phyloP scores from a whole-genome alignment of 92 coral and sea anemone genomes.

The Isaurus tuberculatus region DNA sequence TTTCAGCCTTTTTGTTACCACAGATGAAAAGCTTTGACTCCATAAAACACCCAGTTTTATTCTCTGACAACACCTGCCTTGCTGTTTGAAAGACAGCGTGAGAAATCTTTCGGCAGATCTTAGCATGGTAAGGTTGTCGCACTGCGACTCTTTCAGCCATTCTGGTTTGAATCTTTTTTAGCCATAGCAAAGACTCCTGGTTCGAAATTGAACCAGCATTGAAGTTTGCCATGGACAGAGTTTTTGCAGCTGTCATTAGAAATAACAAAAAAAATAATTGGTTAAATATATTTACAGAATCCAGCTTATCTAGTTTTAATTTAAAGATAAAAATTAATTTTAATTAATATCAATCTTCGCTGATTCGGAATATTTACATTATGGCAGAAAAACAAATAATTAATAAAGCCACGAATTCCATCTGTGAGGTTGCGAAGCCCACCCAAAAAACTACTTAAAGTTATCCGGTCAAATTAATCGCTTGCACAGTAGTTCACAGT shows the following conservation, averaged over 20 bases:
- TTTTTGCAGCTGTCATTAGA: conserved; percentile 1
- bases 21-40: conserved; percentile 58
- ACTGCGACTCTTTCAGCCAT: conserved; percentile 54
- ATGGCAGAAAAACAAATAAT: not conserved
- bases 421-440: not conserved
- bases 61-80: conserved; percentile 39
- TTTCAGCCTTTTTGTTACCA: conserved; percentile 71
- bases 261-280: not conserved
- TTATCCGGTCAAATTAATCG: not conserved
- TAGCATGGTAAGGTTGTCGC: conserved; percentile 57
- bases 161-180: conserved; percentile 47
- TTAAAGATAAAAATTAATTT: conserved; percentile 4
- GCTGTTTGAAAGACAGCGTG: conserved; percentile 45
- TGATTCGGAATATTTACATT: not conserved
- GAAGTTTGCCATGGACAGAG: not conserved
- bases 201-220: conserved; percentile 29
- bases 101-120: conserved; percentile 59
- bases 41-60: conserved; percentile 47
- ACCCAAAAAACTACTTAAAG: not conserved
- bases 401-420: not conserved
- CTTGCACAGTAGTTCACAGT: not conserved
- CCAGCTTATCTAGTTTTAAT: not conserved
- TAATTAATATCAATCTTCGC: not conserved
- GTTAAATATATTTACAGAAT: not conserved
- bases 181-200: conserved; percentile 52